Evolutionary conservation across 2,113 vertebrate species (phyloP).

Genomic region (Delphinus delphis): DNA sequence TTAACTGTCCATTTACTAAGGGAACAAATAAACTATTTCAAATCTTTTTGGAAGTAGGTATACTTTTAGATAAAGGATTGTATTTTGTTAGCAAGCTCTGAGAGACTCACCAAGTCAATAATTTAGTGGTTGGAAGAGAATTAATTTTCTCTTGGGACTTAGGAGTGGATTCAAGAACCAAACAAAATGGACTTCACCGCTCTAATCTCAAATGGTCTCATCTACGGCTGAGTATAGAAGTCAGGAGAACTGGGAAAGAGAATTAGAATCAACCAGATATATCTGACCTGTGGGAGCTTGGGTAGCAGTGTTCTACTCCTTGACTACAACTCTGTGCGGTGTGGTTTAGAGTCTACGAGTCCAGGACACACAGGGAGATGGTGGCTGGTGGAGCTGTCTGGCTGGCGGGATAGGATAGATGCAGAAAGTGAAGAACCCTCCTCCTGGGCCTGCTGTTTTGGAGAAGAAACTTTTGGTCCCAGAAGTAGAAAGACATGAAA

Average conservation of each 20-base stretch:
- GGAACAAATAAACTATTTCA: neutral
- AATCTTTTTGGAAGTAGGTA: neutral
- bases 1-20: neutral
- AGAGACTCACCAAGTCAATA: neutral
- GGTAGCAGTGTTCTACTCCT: neutral
- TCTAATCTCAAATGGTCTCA: neutral
- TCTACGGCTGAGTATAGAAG: neutral
- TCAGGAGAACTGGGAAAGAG: neutral
- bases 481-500: neutral
- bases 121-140: neutral
- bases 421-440: neutral
- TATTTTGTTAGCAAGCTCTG: neutral
- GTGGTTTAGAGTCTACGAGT: neutral
- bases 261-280: neutral
- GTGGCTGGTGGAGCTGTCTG: neutral
- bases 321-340: neutral
- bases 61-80: neutral
- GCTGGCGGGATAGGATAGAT: neutral
- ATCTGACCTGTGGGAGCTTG: neutral
- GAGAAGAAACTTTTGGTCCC: neutral
- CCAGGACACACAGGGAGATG: neutral
- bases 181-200: neutral
- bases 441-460: neutral
- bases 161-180: neutral
- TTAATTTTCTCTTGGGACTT: neutral